Evolutionary conservation across 2,888 invertebrate species (phyloP), one percentile per base, ranked within the genome.

Genomic region (Lasius platythorax): DNA sequence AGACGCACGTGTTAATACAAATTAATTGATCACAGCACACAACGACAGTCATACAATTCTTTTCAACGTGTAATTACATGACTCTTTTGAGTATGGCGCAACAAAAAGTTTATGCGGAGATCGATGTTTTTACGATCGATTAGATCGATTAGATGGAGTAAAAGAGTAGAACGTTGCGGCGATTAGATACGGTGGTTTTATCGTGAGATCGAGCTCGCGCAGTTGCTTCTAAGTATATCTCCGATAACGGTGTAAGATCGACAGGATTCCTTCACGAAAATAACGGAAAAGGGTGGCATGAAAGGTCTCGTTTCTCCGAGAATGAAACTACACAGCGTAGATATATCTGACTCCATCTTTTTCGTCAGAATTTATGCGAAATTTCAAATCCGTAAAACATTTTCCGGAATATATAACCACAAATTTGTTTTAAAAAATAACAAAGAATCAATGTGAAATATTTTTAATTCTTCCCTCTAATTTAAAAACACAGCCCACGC

Each of bases 241-340:
- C 66, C 58, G 63, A 81, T 87, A 90, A 90, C 89, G 88, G 87
- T 85, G 61, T 56, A 81, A 84, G 87, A 90, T 88, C 86, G 72
- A 74, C 74, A 63, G 82, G 76, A 90, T 89, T 88, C 87, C 75
- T 82, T 67, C 81, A 33, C 83, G 87, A 84, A 84, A 85, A 81
- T 87, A 87, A 89, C 82, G 86, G 79, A 74, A 83, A 73, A 58
- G 46, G 61, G 33, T 11, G 73, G 84, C 67, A 75, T 64, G 58
- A 87, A 88, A 87, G 85, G 85, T 88, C 56, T 73, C 61, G 83
- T 85, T 68, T 83, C 79, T 15, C 75, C 67, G 84, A 68, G 74
- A 72, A 79, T 82, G 67, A 84, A 88, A 87, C 75, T 87, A 78
- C 83, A 82, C 74, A 76, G 37, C 8, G 58, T 53, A 58, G 33